Percentiles rank a stretch among this genome's conserved stretches.
phyloP scores from a whole-genome alignment of 2,888 invertebrate genomes.

The Xestia rhomboidea region DNA sequence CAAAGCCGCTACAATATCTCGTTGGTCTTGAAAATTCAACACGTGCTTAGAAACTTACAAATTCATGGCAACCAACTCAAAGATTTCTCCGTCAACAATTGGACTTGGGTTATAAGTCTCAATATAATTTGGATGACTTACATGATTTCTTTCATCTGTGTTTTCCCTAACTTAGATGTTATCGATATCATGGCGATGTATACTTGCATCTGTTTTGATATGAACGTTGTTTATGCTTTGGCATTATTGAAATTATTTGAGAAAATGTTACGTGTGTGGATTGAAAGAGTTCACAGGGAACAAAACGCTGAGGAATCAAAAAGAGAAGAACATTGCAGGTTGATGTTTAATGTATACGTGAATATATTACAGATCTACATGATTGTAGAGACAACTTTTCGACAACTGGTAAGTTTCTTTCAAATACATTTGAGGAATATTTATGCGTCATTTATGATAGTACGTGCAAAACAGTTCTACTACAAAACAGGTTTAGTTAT shows the following conservation, averaged over 20 bases:
- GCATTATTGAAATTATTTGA: not conserved
- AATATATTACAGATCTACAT: slow-evolving; percentile 11
- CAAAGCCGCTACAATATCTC: not conserved
- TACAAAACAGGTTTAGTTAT: not conserved
- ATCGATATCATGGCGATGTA: not conserved
- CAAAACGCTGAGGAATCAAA: not conserved
- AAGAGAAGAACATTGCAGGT: slow-evolving; percentile 1
- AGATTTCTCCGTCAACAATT: slow-evolving; percentile 2
- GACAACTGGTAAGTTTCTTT: slow-evolving; percentile 14
- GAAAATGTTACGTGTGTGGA: slow-evolving; percentile 5
- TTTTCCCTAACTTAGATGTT: not conserved
- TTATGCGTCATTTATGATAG: not conserved
- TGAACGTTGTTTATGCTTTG: slow-evolving; percentile 18
- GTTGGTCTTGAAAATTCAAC: slow-evolving; percentile 19
- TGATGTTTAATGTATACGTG: slow-evolving; percentile 4
- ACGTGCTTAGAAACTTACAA: not conserved
- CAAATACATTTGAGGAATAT: not conserved
- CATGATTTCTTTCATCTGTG: not conserved
- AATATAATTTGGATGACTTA: slow-evolving; percentile 7
- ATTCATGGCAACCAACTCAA: not conserved
- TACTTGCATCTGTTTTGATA: slow-evolving; percentile 6
- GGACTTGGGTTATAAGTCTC: slow-evolving; percentile 1
- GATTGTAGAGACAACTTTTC: slow-evolving; percentile 18
- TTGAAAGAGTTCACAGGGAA: not conserved
- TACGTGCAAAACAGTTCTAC: not conserved